phyloP scores from a whole-genome alignment of 2,888 invertebrate species.

The Druceiella hillmani region DNA sequence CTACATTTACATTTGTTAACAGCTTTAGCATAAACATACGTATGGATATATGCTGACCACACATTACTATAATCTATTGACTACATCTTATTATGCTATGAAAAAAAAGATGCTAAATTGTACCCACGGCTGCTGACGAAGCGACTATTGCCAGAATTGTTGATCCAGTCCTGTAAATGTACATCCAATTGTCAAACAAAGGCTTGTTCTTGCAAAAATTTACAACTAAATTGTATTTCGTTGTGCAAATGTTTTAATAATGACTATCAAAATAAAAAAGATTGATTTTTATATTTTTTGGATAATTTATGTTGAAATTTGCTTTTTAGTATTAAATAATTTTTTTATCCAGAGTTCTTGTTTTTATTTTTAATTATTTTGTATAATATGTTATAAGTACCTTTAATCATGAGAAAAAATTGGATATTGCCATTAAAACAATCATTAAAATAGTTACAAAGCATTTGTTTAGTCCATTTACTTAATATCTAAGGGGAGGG shows the following conservation, averaged over 20 bases:
- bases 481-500: slow-evolving; percentile 6
- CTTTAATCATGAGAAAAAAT: slow-evolving; percentile 7
- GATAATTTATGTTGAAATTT: slow-evolving; percentile 3
- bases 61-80: slow-evolving; percentile 23
- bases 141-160: slow-evolving; percentile 15
- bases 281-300: slow-evolving; percentile 11
- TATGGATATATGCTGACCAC: slow-evolving; percentile 24
- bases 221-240: slow-evolving; percentile 19
- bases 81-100: slow-evolving; percentile 21
- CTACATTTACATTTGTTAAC: slow-evolving; percentile 23
- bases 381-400: slow-evolving; percentile 4
- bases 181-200: slow-evolving; percentile 21
- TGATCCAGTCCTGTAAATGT: slow-evolving; percentile 19
- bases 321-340: slow-evolving; percentile 7
- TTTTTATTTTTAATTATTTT: slow-evolving; percentile 3
- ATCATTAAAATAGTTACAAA: slow-evolving; percentile 6
- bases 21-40: slow-evolving; percentile 25
- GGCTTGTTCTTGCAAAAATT: slow-evolving; percentile 21
- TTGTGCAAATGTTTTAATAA: slow-evolving; percentile 15
- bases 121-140: slow-evolving; percentile 15
- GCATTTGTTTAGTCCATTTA: slow-evolving; percentile 7
- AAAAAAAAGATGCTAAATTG: slow-evolving; percentile 13
- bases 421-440: slow-evolving; percentile 7
- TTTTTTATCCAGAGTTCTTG: slow-evolving; percentile 4
- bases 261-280: slow-evolving; percentile 15